Conservation (phyloP, 2,888 invertebrate species). For the Biston stratarius region DNA sequence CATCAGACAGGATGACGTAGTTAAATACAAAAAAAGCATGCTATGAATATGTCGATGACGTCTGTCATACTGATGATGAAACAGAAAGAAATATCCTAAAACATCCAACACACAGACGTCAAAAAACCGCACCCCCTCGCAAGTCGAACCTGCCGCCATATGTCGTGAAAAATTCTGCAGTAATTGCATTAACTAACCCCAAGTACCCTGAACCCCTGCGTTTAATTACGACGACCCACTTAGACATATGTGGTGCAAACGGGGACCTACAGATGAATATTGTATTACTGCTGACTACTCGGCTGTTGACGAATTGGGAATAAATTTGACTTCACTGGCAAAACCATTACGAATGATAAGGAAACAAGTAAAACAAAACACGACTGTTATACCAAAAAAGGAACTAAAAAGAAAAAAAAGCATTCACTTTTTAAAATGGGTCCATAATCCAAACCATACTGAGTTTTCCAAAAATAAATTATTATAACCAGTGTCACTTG, state of each 20-base stretch:
- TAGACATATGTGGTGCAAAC: constrained; percentile 78
- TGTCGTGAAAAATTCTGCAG: constrained; percentile 83
- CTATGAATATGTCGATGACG: too few species aligned
- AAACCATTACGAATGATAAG: background rate
- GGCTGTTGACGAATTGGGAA: background rate
- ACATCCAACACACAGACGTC: constrained; percentile 4
- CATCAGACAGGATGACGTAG: too few species aligned
- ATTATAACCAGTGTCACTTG: too few species aligned
- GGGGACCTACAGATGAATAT: constrained; percentile 41
- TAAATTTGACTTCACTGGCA: background rate
- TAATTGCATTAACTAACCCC: constrained; percentile 84
- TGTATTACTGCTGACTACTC: constrained; percentile 35
- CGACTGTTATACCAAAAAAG: too few species aligned
- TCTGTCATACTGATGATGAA: background rate
- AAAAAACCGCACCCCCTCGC: constrained; percentile 63
- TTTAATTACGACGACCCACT: constrained; percentile 83
- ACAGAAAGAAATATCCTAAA: background rate
- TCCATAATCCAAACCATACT: too few species aligned
- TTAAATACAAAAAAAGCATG: too few species aligned
- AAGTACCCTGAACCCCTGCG: constrained; percentile 66
- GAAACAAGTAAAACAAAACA: too few species aligned
- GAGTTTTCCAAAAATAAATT: too few species aligned
- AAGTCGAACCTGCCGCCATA: constrained; percentile 72
- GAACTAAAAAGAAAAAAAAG: too few species aligned
- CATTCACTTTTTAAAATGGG: too few species aligned